phyloP scores from a whole-genome alignment of 2,797 vertebrate species.

The Euphonia xanthogaster region DNA sequence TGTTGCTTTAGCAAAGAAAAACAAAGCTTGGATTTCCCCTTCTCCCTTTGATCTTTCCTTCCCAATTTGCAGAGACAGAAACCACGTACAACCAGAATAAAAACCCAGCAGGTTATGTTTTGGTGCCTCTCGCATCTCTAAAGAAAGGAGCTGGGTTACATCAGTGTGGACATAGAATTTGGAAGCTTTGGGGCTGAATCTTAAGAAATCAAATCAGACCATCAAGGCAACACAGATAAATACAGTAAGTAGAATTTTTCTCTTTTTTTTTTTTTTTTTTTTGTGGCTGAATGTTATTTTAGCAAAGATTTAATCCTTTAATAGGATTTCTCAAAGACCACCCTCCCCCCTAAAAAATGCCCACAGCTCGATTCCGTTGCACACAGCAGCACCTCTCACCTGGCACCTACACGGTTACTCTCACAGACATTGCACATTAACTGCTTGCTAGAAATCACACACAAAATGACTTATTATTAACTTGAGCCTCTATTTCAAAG shows the following conservation, averaged over 20 bases:
- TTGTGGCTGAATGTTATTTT: constrained; percentile 14
- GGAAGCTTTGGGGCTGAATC: constrained; percentile 32
- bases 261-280: neutral
- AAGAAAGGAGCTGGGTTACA: constrained; percentile 34
- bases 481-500: neutral
- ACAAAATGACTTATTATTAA: constrained; percentile 5
- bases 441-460: constrained; percentile 37
- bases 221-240: constrained; percentile 34
- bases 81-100: neutral
- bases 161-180: neutral
- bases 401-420: constrained; percentile 53
- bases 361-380: neutral
- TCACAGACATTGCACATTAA: neutral
- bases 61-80: constrained; percentile 45
- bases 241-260: neutral
- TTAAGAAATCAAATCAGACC: constrained; percentile 40
- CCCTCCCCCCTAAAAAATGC: neutral
- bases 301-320: constrained; percentile 47
- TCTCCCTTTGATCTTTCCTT: constrained; percentile 33
- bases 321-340: neutral
- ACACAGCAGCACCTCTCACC: constrained; percentile 10
- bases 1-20: constrained; percentile 43
- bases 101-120: neutral
- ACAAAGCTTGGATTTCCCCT: constrained; percentile 15
- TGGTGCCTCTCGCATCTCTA: neutral